A percentile compares a stretch with the other conserved stretches of the same genome.
Evolutionary conservation across 2,113 vertebrate genomes (phyloP).

Genomic region (Rhinogobius similis): DNA sequence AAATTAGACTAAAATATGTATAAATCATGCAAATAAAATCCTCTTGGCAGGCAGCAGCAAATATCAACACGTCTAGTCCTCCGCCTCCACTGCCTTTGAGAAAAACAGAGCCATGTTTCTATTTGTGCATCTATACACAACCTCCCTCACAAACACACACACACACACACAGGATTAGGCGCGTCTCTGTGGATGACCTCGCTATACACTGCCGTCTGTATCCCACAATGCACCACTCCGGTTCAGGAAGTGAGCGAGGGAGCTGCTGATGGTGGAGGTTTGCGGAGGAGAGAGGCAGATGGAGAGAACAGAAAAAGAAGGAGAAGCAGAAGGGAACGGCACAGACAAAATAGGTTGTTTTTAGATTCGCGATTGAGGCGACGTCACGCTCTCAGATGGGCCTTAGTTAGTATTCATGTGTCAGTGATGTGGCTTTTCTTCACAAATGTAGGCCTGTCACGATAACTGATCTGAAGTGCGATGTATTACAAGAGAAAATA

Average conservation of each 20-base stretch:
- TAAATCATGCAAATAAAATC: conserved; percentile 66
- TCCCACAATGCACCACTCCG: conserved; percentile 72
- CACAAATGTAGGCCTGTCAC: too few species aligned
- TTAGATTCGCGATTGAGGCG: too few species aligned
- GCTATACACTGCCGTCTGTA: conserved; percentile 70
- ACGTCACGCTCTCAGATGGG: too few species aligned
- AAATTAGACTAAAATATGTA: conserved; percentile 63
- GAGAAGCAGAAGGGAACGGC: conserved; percentile 20
- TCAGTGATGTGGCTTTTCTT: background rate
- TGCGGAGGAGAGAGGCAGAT: too few species aligned
- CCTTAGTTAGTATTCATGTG: background rate
- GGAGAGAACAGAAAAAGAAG: conserved; percentile 40
- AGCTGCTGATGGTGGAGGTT: conserved; percentile 59
- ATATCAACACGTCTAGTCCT: conserved; percentile 67
- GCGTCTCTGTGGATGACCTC: conserved; percentile 70
- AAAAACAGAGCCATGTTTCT: too few species aligned
- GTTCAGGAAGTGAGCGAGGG: conserved; percentile 65
- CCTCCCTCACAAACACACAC: background rate
- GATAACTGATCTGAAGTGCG: too few species aligned
- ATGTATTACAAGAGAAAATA: too few species aligned
- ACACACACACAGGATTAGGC: conserved; percentile 68
- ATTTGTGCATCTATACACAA: conserved; percentile 44
- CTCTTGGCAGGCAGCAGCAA: conserved; percentile 59
- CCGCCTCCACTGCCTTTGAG: conserved; percentile 44
- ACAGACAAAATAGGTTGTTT: conserved; percentile 37